Evolutionary conservation across 2,888 invertebrate species (phyloP), one percentile per base, ranked within the genome.

Genomic region (Keiferia lycopersicella): DNA sequence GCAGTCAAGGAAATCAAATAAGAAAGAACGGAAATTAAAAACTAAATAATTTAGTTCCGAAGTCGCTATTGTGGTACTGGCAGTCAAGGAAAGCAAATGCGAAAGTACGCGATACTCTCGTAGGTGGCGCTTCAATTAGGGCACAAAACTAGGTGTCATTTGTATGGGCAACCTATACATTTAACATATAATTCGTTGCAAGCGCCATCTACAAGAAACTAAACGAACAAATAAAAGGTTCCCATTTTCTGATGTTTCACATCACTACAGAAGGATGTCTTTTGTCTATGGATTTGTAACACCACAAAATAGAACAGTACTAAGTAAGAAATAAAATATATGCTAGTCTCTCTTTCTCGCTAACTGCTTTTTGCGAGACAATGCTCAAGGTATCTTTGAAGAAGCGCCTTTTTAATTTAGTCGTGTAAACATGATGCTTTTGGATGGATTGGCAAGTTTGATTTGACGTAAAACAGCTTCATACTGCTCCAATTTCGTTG

Each of bases 391-490:
- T 41, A 20, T 26, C 16, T 26, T 14, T 2, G n/a, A 22, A 45
- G 11, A 60, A 26, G 22, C 22, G 22, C 8, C 16, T 60, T 10
- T 0, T 7, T 12, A 7, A 50, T 70, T 71, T 72, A 57, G 71
- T 68, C 68, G 77, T 67, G 39, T 80, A 7, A 68, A 66, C 75
- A 79, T 76, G 87, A 87, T 87, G 88, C 88, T 83, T 87, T 85
- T 83, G 79, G 82, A 82, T 81, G 26, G 26, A 26, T 26, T 26
- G 26, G 26, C 26, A 26, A 26, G 26, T 26, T 26, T 26, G 26
- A 26, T 83, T 88, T 89, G 87, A 89, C 88, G 82, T 87, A 84
- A 86, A 87, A 81, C 86, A 86, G 83, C 81, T 88, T 82, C 81
- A 80, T 82, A 79, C 86, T 83, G 85, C 73, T 86, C 82, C 73